phyloP scores from a whole-genome alignment of 2,797 vertebrate species.

The Dipus sagitta region DNA sequence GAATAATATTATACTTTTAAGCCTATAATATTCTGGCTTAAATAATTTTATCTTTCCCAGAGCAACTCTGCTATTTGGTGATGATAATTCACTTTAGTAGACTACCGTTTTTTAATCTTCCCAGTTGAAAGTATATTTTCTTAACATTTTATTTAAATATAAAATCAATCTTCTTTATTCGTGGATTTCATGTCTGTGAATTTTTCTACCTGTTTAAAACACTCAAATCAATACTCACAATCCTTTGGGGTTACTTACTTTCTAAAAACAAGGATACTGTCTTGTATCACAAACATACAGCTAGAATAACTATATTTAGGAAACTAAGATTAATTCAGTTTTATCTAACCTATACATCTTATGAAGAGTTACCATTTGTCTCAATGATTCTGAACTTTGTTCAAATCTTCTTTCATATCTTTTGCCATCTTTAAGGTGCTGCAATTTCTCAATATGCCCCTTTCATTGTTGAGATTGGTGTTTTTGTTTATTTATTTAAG shows the following conservation, averaged over 20 bases:
- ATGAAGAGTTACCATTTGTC: no score
- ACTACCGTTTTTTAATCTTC: background rate
- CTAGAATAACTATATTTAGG: background rate
- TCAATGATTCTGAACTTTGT: rapidly evolving
- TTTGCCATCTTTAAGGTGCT: background rate
- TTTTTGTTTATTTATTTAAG: no score
- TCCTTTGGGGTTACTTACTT: background rate
- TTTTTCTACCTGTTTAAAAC: background rate
- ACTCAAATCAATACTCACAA: background rate
- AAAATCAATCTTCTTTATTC: background rate
- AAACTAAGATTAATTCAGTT: background rate
- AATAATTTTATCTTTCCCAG: background rate
- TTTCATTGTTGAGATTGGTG: background rate
- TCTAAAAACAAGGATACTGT: background rate
- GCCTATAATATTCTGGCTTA: background rate
- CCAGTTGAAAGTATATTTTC: background rate
- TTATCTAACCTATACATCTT: background rate
- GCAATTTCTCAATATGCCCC: background rate
- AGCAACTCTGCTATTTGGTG: background rate
- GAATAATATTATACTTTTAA: background rate
- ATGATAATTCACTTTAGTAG: background rate
- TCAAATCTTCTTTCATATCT: background rate
- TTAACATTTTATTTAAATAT: constrained; percentile 10
- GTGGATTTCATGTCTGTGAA: background rate
- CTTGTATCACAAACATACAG: background rate